These are phyloP conservation scores for Ciona savignyi DNA, from an alignment of 23 tunicate species.

Conservation along the genomic window DNA sequence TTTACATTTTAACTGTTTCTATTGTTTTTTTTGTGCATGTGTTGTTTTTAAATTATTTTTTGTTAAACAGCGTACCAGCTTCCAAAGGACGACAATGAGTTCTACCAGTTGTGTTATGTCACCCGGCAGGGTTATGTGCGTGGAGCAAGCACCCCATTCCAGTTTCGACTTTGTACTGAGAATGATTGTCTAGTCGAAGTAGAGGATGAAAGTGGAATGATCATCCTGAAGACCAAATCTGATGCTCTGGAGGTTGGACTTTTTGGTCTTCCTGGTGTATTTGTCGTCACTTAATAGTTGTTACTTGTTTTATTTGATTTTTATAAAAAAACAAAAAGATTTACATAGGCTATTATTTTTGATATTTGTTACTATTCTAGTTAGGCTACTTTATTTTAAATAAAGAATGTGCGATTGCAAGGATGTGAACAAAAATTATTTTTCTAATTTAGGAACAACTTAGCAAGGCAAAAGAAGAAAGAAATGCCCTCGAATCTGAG, in stretches of 20 bases:
- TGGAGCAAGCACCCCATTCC: constrained; percentile 89
- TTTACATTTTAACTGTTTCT: too few relatives aligned
- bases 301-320: too few relatives aligned
- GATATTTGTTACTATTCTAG: too few relatives aligned
- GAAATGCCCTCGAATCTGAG: constrained; percentile 16
- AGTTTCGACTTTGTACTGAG: constrained; percentile 66
- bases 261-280: too few relatives aligned
- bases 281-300: too few relatives aligned
- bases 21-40: too few relatives aligned
- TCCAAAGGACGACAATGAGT: constrained; percentile 64
- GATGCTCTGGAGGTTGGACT: constrained; percentile 53
- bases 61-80: constrained; percentile 39
- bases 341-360: too few relatives aligned
- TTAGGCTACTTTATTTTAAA: too few relatives aligned
- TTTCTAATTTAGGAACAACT: constrained; percentile 43
- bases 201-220: constrained; percentile 81
- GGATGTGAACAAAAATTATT: too few relatives aligned
- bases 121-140: constrained; percentile 63
- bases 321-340: too few relatives aligned
- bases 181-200: constrained; percentile 60
- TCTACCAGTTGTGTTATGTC: constrained; percentile 85
- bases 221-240: constrained; percentile 65
- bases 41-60: neutral
- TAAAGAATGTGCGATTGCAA: too few relatives aligned
- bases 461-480: constrained; percentile 20